Conservation (phyloP, 1,140 invertebrate genomes). For the Steinernema feltiae region DNA sequence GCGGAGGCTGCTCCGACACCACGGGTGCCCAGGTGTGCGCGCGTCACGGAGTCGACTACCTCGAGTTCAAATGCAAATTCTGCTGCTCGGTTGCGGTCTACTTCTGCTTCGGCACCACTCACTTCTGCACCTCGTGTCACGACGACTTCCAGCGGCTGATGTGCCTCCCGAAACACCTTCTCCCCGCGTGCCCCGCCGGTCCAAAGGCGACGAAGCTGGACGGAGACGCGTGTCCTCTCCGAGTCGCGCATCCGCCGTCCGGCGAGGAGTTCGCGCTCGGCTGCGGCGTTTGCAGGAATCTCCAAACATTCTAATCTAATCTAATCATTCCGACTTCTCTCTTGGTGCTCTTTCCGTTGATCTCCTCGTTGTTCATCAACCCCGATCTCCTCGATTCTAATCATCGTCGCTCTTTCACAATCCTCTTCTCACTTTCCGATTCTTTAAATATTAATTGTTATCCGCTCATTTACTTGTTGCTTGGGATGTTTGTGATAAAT, state of each 20-base stretch:
- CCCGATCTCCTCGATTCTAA: too few relatives aligned
- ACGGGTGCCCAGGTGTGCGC: conserved; percentile 73
- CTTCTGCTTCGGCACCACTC: conserved; percentile 94
- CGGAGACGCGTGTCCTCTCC: conserved; percentile 76
- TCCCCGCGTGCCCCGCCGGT: conserved; percentile 90
- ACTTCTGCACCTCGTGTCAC: conserved; percentile 96
- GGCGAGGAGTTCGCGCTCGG: conserved; percentile 96
- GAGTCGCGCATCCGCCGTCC: conserved; percentile 88
- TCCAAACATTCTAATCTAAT: conserved; percentile 81
- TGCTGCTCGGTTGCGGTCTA: conserved; percentile 98
- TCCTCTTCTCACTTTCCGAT: too few relatives aligned
- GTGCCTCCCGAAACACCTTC: conserved; percentile 75
- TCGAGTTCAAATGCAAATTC: conserved; percentile 97
- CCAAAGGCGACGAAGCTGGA: conserved; percentile 74
- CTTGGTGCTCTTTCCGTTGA: not conserved
- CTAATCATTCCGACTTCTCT: not conserved
- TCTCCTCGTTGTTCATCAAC: too few relatives aligned
- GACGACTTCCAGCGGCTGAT: conserved; percentile 95
- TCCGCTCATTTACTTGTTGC: too few relatives aligned
- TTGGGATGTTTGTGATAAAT: too few relatives aligned
- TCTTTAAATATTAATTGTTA: too few relatives aligned
- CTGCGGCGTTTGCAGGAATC: conserved; percentile 92
- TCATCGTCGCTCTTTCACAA: too few relatives aligned
- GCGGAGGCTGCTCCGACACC: conserved; percentile 91
- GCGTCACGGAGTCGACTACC: conserved; percentile 93